Conservation (phyloP, 1,140 invertebrate genomes). For the Drosophila truncata region DNA sequence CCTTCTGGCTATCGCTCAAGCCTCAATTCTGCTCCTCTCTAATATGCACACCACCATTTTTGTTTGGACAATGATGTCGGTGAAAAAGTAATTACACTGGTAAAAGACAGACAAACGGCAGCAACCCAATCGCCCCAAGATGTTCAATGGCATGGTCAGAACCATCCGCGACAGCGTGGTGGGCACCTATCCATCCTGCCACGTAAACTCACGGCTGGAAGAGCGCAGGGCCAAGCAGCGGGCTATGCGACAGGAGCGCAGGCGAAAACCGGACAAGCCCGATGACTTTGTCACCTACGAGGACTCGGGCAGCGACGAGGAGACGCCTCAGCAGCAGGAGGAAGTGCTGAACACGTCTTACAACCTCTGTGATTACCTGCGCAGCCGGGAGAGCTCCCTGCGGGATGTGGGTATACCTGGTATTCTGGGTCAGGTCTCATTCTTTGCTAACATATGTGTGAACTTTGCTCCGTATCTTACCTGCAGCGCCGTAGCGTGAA, state of each 20-base stretch:
- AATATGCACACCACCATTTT: slow-evolving; percentile 63
- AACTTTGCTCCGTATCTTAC: slow-evolving; percentile 16
- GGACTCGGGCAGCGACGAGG: slow-evolving; percentile 93
- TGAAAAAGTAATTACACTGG: slow-evolving; percentile 34
- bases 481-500: slow-evolving; percentile 88
- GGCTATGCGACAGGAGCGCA: slow-evolving; percentile 89
- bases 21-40: not conserved
- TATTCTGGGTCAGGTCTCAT: not conserved
- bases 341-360: slow-evolving; percentile 92
- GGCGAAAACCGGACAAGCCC: slow-evolving; percentile 93
- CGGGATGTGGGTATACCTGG: slow-evolving; percentile 86
- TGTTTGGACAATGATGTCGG: slow-evolving; percentile 65
- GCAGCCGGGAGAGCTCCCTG: slow-evolving; percentile 90
- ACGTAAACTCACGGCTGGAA: slow-evolving; percentile 89
- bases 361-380: slow-evolving; percentile 94
- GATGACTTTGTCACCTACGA: slow-evolving; percentile 96
- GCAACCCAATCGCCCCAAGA: slow-evolving; percentile 47
- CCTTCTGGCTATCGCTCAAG: not conserved
- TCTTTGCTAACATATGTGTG: slow-evolving; percentile 5
- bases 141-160: slow-evolving; percentile 85
- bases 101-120: slow-evolving; percentile 14
- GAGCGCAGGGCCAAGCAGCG: slow-evolving; percentile 90
- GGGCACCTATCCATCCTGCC: slow-evolving; percentile 91
- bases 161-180: slow-evolving; percentile 85
- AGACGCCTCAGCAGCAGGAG: slow-evolving; percentile 89